These are phyloP conservation scores for Sitta europaea DNA, from an alignment of 2,113 vertebrate genomes.

Conservation along the genomic window DNA sequence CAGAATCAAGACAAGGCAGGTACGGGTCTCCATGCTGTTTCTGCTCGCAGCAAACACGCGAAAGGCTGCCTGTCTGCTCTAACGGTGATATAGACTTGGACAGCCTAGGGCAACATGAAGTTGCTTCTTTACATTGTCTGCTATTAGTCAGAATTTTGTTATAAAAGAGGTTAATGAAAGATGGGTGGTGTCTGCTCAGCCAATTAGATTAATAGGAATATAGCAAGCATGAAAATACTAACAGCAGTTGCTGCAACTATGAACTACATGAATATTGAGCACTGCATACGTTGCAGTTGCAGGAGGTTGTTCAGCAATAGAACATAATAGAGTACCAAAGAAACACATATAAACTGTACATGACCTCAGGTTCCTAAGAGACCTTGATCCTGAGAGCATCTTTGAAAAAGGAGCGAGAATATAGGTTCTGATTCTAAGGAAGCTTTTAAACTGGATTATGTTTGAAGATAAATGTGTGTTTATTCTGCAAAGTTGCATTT, in stretches of 20 bases:
- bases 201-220: background rate
- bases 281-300: no score
- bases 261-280: background rate
- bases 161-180: background rate
- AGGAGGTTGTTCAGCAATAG: background rate
- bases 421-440: background rate
- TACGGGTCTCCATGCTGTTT: fast-evolving
- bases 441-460: background rate
- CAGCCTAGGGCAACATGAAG: background rate
- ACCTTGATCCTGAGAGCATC: background rate
- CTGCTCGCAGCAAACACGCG: background rate
- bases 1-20: background rate
- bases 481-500: background rate
- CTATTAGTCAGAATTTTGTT: background rate
- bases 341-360: background rate
- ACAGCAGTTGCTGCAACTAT: background rate
- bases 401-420: background rate
- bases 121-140: background rate
- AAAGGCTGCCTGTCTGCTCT: background rate
- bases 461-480: background rate
- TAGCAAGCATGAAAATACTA: background rate
- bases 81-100: fast-evolving
- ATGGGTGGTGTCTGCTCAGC: background rate
- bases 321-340: background rate
- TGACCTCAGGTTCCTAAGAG: background rate